Conservation (phyloP, 1,140 invertebrate genomes). For the Drosophila bocqueti region DNA sequence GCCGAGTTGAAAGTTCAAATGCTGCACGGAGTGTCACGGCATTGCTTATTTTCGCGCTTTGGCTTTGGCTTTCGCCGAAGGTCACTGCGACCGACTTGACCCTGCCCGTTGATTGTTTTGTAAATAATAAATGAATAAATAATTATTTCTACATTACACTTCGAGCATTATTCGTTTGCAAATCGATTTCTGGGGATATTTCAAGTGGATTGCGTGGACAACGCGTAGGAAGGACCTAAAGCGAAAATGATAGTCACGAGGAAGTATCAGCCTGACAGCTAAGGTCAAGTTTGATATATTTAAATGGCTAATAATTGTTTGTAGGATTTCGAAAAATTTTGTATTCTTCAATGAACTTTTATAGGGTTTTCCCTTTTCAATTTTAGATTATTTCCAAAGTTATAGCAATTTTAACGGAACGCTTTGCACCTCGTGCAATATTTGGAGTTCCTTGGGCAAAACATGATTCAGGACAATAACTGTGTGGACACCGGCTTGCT, state of each 20-base stretch:
- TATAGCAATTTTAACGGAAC: neutral
- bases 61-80: constrained; percentile 10
- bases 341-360: neutral
- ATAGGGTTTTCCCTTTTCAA: neutral
- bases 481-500: neutral
- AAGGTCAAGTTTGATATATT: neutral
- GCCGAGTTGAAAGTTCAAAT: constrained; percentile 35
- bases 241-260: neutral
- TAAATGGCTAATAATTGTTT: neutral
- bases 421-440: neutral
- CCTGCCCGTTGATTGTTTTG: constrained; percentile 42
- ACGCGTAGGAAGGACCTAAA: neutral
- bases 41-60: constrained; percentile 16
- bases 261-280: neutral
- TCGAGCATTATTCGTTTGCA: neutral
- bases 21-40: neutral
- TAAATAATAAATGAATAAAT: constrained; percentile 60
- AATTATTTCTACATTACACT: constrained; percentile 21
- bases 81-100: constrained; percentile 23
- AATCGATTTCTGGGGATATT: constrained; percentile 1
- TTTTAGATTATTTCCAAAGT: neutral
- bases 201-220: constrained; percentile 14
- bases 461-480: neutral
- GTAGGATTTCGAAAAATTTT: no score
- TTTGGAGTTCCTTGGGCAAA: neutral